Evolutionary conservation across 1,140 invertebrate species (phyloP).

Genomic region (Euschistus heros): DNA sequence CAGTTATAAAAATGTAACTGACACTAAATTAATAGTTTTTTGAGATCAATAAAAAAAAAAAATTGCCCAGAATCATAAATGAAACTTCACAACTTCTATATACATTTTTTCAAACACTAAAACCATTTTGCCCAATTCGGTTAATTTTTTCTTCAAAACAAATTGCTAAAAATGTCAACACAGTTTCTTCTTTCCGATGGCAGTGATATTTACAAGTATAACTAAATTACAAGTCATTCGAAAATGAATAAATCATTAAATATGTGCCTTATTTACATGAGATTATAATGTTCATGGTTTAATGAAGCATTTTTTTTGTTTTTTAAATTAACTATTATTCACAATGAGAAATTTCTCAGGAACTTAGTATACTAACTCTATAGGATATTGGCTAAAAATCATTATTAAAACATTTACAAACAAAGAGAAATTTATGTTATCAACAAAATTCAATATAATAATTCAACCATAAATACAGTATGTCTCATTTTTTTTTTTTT

Average conservation of each 20-base stretch:
- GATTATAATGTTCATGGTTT: neutral
- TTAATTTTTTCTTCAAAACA: constrained; percentile 6
- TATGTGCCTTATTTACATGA: neutral
- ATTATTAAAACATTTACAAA: constrained; percentile 5
- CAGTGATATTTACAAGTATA: constrained; percentile 1
- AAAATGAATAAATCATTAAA: neutral
- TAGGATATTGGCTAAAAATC: neutral
- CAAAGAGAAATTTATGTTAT: neutral
- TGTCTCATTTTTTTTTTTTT: no score
- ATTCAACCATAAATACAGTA: no score
- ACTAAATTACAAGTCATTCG: neutral
- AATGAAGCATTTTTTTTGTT: neutral
- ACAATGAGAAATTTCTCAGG: constrained; percentile 5
- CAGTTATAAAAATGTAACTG: neutral
- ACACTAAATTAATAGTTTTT: neutral
- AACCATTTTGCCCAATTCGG: neutral
- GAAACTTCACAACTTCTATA: neutral
- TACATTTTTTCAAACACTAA: neutral
- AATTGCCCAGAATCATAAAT: neutral
- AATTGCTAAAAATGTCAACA: neutral
- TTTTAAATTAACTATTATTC: constrained; percentile 4
- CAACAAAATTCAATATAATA: no score
- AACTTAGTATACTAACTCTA: constrained; percentile 2
- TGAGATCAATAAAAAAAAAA: neutral
- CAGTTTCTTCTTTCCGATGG: neutral